Evolutionary conservation across 2,888 invertebrate genomes (phyloP).

Genomic region (Trachelus tabidus): DNA sequence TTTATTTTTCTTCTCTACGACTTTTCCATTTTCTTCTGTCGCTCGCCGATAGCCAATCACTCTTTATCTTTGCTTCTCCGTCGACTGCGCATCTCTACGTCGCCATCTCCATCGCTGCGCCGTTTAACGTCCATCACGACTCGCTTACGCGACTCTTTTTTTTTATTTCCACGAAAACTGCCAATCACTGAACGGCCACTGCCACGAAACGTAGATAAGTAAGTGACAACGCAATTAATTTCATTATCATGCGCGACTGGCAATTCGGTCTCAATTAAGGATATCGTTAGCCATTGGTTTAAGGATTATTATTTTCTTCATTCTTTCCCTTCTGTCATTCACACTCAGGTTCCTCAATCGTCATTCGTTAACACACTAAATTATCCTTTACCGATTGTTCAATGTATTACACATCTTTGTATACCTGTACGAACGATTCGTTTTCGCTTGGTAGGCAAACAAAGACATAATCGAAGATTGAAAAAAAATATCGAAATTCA

Average conservation of each 20-base stretch:
- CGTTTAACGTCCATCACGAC: neutral
- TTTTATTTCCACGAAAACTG: neutral
- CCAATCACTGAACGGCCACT: constrained; percentile 12
- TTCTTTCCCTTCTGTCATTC: neutral
- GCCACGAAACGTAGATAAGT: neutral
- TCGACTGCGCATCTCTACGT: constrained; percentile 2
- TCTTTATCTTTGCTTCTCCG: neutral
- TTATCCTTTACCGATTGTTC: neutral
- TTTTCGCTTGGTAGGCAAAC: constrained; percentile 10
- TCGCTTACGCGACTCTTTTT: neutral
- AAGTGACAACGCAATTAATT: neutral
- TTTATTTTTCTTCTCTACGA: neutral
- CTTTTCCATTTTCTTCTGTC: neutral
- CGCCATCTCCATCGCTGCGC: constrained; percentile 8
- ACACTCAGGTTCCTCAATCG: neutral
- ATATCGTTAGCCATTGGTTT: neutral
- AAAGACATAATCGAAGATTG: constrained; percentile 5
- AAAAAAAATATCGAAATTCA: neutral
- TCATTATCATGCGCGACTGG: neutral
- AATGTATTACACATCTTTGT: neutral
- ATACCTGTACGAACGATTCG: constrained; percentile 21
- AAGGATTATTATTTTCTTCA: neutral
- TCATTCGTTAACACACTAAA: neutral
- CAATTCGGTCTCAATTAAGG: neutral
- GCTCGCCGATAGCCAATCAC: neutral